Conservation (phyloP, 2,797 vertebrate species). For the Antrozous pallidus region DNA sequence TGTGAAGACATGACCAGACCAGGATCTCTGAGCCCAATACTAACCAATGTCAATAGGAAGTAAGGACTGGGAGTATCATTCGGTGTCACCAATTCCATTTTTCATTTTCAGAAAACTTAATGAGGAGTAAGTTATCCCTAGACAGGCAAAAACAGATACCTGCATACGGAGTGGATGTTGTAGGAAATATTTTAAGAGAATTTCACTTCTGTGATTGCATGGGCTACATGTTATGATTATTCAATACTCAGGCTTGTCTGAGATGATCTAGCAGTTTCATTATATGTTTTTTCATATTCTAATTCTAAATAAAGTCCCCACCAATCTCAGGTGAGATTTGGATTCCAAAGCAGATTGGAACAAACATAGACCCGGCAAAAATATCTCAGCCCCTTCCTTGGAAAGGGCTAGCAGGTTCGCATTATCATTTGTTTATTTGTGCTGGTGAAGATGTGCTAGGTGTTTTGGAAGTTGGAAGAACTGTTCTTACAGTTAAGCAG, state of each 20-base stretch:
- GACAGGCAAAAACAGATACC: neutral
- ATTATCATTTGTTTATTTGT: neutral
- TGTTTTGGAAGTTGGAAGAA: neutral
- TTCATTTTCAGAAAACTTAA: slow-evolving; percentile 30
- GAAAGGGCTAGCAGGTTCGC: neutral
- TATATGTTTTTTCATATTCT: neutral
- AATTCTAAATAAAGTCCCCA: neutral
- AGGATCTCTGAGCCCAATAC: neutral
- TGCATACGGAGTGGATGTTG: neutral
- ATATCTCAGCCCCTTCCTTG: neutral
- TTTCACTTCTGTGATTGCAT: neutral
- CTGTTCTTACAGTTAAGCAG: neutral
- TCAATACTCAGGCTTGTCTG: neutral
- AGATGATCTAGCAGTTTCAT: neutral
- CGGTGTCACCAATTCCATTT: neutral
- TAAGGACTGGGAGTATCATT: neutral
- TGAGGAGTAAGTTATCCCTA: neutral
- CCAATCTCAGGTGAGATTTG: neutral
- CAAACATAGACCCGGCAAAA: neutral
- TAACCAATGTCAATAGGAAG: neutral
- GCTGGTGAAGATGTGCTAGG: neutral
- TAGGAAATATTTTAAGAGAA: neutral
- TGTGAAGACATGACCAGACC: neutral
- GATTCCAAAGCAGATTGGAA: neutral
- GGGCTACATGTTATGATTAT: neutral